Base-by-base conservation (phyloP, 2,113 vertebrate genomes). In the Cyprinodon brontotheroides region DNA sequence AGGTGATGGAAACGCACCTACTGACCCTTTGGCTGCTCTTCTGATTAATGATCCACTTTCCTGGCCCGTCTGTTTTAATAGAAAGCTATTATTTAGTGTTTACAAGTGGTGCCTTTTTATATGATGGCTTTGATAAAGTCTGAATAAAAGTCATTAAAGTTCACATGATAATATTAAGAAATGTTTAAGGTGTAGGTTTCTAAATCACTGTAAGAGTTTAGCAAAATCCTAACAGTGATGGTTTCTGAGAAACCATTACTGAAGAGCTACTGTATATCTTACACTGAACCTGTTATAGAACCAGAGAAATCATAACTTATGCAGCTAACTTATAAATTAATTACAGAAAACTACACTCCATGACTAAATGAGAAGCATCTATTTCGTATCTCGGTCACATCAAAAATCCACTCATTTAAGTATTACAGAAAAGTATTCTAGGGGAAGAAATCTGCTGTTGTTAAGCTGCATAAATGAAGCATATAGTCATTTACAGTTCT, bases 271-370 rank as follows among this genome's bases (percentile, higher is more conserved):
- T 29, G 29, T 29, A 47, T 60, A 47, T 57, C n/a, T 77, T 43
- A 69, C 14, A 59, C 4, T 11, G 13, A 20, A 61, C 41, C n/a
- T 43, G 36, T 29, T 62, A 37, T 62, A 62, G 13, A 62, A 38
- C 36, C 61, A 62, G 61, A 37, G 50, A 57, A n/a, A 57, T 45
- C 11, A 66, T n/a, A 75, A 64, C 57, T 29, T 17, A 60, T 69
- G 40, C 40, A 70, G 39, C 45, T 60, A 77, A 65, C 38, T 59
- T 64, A 14, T 69, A 47, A 47, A 65, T 65, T 70, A 37, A 65
- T 45, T 59, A 59, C 14, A 38, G 61, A 77, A 63, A 45, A 45
- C 41, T 68, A 67, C 17, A 43, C 53, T 75, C 39, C 13, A 13
- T 0, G 3, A 5, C 45, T 75, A 62, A 50, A 48, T 13, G 57